Base-by-base conservation (phyloP, 1,140 invertebrate species). In the Chironomus striatipennis region DNA sequence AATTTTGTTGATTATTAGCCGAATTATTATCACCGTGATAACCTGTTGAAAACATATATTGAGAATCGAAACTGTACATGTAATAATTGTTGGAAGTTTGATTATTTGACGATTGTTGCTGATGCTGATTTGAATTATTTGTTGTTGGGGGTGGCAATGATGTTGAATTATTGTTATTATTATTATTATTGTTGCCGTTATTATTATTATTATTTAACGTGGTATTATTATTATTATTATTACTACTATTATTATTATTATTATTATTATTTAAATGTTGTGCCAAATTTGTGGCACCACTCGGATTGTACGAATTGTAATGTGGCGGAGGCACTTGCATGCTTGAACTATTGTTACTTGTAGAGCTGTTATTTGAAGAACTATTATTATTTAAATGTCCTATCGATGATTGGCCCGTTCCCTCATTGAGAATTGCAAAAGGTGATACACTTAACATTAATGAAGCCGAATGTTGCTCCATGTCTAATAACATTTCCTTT, bases 401-500 rank as follows among this genome's bases (percentile, higher is more conserved):
- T 73, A 47, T 17, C 75, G 76, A 79, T 7, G 83, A 83, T 74
- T 83, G 82, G 74, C 82, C 82, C 76, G 79, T 79, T 78, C 87
- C 84, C 81, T 88, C 87, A 78, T 88, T 88, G 78, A 91, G 88
- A 81, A 91, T 84, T 79, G 90, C 88, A 83, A 90, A 90, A 76
- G 92, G 90, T 82, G 91, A 91, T 89, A 93, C 92, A 85, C 91
- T 93, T 78, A 93, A 87, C 85, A 92, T 90, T 83, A 93, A 87
- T 85, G 90, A 88, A 85, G 91, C 88, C 84, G 85, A 84, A 79
- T 85, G 84, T 80, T 90, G 89, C 87, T 91, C 90, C 90, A 91
- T 91, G 84, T 90, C 88, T 85, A 90, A 89, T 89, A 90, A 90
- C 89, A 91, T 90, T 86, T 85, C 84, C 80, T 79, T 34, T 15